Evolutionary conservation across 1,140 invertebrate species (phyloP).

Genomic region (Drosophila bocki): DNA sequence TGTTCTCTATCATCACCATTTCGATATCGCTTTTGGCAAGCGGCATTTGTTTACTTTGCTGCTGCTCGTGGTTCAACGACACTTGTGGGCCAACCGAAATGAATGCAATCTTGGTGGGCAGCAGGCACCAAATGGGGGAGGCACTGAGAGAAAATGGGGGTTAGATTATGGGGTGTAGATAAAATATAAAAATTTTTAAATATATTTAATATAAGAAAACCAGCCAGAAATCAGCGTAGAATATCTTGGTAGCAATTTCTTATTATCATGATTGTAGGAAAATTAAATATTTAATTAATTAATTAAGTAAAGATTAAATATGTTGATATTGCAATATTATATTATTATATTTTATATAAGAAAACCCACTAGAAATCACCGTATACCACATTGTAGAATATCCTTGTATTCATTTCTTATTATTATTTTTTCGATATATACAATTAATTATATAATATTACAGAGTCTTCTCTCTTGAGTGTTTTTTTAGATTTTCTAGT

Average conservation of each 20-base stretch:
- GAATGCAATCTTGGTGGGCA: conserved; percentile 16
- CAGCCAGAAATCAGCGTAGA: neutral
- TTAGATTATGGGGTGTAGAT: no score
- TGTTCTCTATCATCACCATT: conserved; percentile 8
- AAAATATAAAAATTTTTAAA: no score
- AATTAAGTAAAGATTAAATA: no score
- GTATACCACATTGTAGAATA: no score
- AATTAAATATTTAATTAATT: neutral
- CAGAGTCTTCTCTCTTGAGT: neutral
- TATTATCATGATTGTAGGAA: neutral
- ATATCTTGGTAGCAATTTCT: neutral
- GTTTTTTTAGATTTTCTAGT: neutral
- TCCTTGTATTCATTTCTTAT: neutral
- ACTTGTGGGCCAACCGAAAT: conserved; percentile 10
- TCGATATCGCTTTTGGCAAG: conserved; percentile 16
- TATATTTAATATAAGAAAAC: neutral
- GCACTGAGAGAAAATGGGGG: neutral
- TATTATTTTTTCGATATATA: neutral
- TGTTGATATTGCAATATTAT: no score
- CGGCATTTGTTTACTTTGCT: conserved; percentile 20
- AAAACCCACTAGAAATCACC: neutral
- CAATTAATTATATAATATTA: neutral
- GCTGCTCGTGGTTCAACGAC: conserved; percentile 44
- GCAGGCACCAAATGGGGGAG: conserved; percentile 1
- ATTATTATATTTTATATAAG: neutral